Evolutionary conservation across 1,140 invertebrate genomes (phyloP).

Genomic region (Lasaia peninsularis): DNA sequence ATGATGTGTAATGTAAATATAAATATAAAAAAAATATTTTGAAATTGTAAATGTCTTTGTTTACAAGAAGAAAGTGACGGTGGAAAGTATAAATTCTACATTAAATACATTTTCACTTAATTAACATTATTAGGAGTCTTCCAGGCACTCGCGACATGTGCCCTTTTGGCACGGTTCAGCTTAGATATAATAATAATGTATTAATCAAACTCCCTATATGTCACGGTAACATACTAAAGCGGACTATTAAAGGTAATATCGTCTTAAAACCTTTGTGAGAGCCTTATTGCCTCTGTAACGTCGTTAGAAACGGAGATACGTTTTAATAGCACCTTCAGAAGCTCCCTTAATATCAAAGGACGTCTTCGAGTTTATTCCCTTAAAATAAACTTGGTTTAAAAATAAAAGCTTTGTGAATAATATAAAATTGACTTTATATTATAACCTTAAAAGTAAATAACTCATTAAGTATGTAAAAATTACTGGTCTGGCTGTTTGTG

Average conservation of each 20-base stretch:
- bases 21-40: no score
- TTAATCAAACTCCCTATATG: conserved; percentile 11
- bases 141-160: no score
- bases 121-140: no score
- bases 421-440: not conserved
- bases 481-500: no score
- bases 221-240: conserved; percentile 15
- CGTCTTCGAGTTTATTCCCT: conserved; percentile 14
- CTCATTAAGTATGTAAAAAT: no score
- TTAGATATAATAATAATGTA: conserved; percentile 1
- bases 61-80: no score
- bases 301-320: conserved; percentile 15
- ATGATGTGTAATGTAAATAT: no score
- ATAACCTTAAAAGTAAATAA: no score
- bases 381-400: not conserved
- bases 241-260: conserved; percentile 18
- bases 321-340: conserved; percentile 14
- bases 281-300: conserved; percentile 15
- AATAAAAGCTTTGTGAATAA: not conserved
- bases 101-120: no score
- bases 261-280: conserved; percentile 14
- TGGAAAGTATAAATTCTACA: no score
- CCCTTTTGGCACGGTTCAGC: no score
- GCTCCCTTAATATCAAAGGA: conserved; percentile 15
- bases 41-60: no score